phyloP scores from a whole-genome alignment of 2,113 vertebrate species.

The Plecturocebus donacophilus region DNA sequence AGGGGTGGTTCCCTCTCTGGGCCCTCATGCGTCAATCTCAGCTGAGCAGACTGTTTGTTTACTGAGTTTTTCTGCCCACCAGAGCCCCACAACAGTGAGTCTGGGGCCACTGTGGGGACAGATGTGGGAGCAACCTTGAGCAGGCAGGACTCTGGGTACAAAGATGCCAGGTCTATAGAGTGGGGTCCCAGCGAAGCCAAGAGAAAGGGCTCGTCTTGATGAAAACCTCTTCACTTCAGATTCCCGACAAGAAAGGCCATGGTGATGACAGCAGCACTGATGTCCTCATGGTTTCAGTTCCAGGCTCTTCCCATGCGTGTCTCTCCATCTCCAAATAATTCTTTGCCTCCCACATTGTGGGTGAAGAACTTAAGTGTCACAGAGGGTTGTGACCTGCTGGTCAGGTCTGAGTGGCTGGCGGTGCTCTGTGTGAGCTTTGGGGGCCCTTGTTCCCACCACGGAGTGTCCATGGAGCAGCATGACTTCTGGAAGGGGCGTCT shows the following conservation, averaged over 20 bases:
- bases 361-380: not conserved
- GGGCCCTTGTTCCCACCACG: not conserved
- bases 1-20: not conserved
- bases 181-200: not conserved
- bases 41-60: not conserved
- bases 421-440: not conserved
- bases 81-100: not conserved
- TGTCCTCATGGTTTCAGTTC: rapidly evolving
- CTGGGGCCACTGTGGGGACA: not conserved
- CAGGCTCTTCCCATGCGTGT: not conserved
- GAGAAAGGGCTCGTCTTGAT: not conserved
- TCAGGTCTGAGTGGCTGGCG: not conserved
- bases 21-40: too few species aligned
- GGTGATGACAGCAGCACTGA: too few species aligned
- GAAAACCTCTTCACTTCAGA: not conserved
- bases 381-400: not conserved
- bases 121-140: not conserved
- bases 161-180: not conserved
- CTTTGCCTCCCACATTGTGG: not conserved
- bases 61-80: not conserved
- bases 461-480: not conserved
- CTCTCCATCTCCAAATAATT: not conserved
- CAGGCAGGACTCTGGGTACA: not conserved
- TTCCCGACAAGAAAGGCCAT: not conserved
- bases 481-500: too few species aligned